Evolutionary conservation across 2,113 vertebrate genomes (phyloP).

Genomic region (Callipepla squamata): DNA sequence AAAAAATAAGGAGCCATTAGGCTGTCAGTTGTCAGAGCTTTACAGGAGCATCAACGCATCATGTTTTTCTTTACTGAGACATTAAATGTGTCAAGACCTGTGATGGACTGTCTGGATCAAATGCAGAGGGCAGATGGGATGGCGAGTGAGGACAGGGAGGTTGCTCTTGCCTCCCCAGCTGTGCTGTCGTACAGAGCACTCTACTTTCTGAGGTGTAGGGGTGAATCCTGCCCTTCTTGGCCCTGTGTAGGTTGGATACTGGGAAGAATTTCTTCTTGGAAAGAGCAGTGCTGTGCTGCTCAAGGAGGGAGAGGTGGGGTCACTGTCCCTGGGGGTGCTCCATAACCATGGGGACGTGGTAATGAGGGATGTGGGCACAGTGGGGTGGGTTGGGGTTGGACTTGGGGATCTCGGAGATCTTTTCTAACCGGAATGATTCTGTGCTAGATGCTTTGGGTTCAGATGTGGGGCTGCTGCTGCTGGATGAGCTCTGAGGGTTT

Average conservation of each 20-base stretch:
- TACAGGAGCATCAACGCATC: constrained; percentile 56
- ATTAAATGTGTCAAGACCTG: constrained; percentile 56
- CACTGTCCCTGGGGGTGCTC: too few species aligned
- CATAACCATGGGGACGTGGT: too few species aligned
- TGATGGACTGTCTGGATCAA: constrained; percentile 48
- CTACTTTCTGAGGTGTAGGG: not conserved
- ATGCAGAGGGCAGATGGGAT: not conserved
- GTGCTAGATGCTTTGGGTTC: not conserved
- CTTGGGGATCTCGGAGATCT: too few species aligned
- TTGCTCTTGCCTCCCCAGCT: not conserved
- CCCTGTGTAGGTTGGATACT: too few species aligned
- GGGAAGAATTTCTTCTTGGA: too few species aligned
- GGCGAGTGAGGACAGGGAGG: not conserved
- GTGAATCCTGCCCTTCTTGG: not conserved
- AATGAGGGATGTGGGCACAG: too few species aligned
- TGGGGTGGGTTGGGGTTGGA: too few species aligned
- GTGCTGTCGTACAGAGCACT: accelerated
- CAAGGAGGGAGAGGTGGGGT: too few species aligned
- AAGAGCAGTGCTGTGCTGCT: too few species aligned
- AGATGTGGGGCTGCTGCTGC: not conserved
- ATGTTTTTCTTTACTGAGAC: constrained; percentile 63
- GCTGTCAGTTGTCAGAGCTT: constrained; percentile 64
- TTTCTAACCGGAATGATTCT: too few species aligned
- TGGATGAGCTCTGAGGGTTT: not conserved
- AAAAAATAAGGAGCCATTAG: constrained; percentile 70